Percentiles rank a stretch among this genome's conserved stretches.
Evolutionary conservation across 2,888 invertebrate species (phyloP).

Genomic region (Subacronicta megacephala): DNA sequence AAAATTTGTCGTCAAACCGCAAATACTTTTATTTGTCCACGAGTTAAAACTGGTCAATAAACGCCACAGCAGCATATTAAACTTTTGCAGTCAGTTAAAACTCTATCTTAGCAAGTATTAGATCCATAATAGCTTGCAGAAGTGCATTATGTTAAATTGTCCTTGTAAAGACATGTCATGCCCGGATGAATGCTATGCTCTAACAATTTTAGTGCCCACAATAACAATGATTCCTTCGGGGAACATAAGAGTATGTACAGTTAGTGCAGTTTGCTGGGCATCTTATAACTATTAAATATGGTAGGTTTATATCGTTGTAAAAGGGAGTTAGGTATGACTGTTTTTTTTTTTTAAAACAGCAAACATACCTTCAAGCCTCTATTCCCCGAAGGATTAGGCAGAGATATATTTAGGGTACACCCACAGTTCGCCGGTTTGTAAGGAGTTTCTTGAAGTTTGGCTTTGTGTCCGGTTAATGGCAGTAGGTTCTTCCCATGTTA

Average conservation of each 20-base stretch:
- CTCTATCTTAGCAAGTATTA: slow-evolving; percentile 11
- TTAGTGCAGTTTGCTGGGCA: slow-evolving; percentile 36
- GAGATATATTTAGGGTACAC: too few relatives aligned
- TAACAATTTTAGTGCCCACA: slow-evolving; percentile 75
- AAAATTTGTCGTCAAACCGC: slow-evolving; percentile 42
- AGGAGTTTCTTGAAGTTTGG: too few relatives aligned
- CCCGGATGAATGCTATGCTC: slow-evolving; percentile 71
- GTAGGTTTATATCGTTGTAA: slow-evolving; percentile 10
- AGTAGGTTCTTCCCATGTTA: too few relatives aligned
- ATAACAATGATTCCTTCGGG: slow-evolving; percentile 72
- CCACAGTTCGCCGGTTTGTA: too few relatives aligned
- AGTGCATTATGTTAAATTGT: slow-evolving; percentile 44
- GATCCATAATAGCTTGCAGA: slow-evolving; percentile 21
- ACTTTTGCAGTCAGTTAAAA: slow-evolving; percentile 5
- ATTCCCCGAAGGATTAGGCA: too few relatives aligned
- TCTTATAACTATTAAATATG: slow-evolving; percentile 35
- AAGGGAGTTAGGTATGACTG: background rate
- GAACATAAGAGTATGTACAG: slow-evolving; percentile 24
- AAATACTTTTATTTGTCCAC: slow-evolving; percentile 51
- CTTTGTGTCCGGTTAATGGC: too few relatives aligned
- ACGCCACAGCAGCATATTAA: slow-evolving; percentile 57
- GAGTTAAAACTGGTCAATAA: slow-evolving; percentile 65
- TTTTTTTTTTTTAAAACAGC: too few relatives aligned
- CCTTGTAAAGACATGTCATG: slow-evolving; percentile 65
- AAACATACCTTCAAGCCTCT: too few relatives aligned